Evolutionary conservation across 1,140 invertebrate species (phyloP).

Genomic region (Pseudomyrmex gracilis): DNA sequence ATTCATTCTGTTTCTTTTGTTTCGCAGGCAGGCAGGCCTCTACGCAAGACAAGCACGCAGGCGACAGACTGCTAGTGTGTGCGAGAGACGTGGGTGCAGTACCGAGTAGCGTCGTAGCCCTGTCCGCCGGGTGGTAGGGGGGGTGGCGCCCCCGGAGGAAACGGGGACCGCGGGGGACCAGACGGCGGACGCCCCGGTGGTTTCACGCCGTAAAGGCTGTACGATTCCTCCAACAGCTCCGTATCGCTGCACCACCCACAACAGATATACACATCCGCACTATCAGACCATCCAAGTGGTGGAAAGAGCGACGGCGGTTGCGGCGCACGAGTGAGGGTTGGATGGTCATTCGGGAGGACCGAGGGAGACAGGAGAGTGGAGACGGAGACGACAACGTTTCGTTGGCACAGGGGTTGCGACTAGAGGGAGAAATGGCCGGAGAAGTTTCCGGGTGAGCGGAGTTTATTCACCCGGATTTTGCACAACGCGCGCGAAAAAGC

Average conservation of each 20-base stretch:
- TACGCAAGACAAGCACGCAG: conserved; percentile 51
- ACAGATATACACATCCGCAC: conserved; percentile 81
- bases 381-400: conserved; percentile 8
- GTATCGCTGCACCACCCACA: conserved; percentile 88
- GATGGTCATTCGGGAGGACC: not conserved
- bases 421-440: not conserved
- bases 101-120: conserved; percentile 87
- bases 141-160: conserved; percentile 84
- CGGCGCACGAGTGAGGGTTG: conserved; percentile 20
- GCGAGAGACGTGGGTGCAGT: conserved; percentile 68
- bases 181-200: conserved; percentile 87
- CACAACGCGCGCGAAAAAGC: not conserved
- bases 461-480: conserved; percentile 39
- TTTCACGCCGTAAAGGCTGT: conserved; percentile 92
- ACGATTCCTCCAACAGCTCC: conserved; percentile 91
- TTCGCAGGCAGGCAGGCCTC: conserved; percentile 47
- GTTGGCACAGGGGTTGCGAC: not conserved
- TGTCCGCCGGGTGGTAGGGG: conserved; percentile 85
- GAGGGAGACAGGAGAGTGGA: not conserved
- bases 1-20: conserved; percentile 4
- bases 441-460: conserved; percentile 21
- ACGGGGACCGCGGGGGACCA: conserved; percentile 85
- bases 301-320: not conserved
- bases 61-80: conserved; percentile 41
- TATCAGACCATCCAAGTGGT: conserved; percentile 74